Evolutionary conservation across 2,888 invertebrate species (phyloP), one percentile per base, ranked within the genome.

Genomic region (Dynastes hyllus): DNA sequence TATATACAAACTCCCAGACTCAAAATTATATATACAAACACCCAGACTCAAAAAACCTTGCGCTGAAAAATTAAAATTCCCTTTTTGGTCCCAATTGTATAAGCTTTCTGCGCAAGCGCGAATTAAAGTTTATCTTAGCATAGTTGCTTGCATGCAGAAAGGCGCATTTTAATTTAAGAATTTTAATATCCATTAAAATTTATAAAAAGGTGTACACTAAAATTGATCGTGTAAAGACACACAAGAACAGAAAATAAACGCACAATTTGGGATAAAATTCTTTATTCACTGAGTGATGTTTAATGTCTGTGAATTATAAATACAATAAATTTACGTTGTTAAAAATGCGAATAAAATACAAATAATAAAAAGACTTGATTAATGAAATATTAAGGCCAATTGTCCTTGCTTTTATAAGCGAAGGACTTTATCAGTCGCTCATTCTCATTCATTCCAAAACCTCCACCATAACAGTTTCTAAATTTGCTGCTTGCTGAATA

Each of bases 301-400:
- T 81, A 79, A 81, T 81, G 82, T 84, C 82, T 83, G 82, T 84
- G 83, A 83, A 83, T 81, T 75, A 88, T 86, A 87, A 86, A 87
- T 87, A 87, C 86, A 86, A 85, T 79, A 79, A 76, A 79, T 79
- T 76, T 75, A 69, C 65, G 53, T 61, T 69, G 77, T 77, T 79
- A 83, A 86, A 45, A 86, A 86, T 85, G 86, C 85, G 86, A 86
- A 87, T 87, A 87, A 86, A 87, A 87, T 86, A 86, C 84, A 81
- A 86, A 88, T 73, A 80, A 45, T 45, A 45, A 78, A 87, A 73
- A 73, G 61, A 73, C 61, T 86, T 87, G 87, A 88, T 87, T 87
- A 86, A 86, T 86, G 86, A 84, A 84, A 85, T 83, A 84, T 87
- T 87, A 88, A 88, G 87, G 87, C 87, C 86, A 85, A 87, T 85